Base-by-base conservation (phyloP, 2,797 vertebrate species). In the Eutrigla gurnardus region DNA sequence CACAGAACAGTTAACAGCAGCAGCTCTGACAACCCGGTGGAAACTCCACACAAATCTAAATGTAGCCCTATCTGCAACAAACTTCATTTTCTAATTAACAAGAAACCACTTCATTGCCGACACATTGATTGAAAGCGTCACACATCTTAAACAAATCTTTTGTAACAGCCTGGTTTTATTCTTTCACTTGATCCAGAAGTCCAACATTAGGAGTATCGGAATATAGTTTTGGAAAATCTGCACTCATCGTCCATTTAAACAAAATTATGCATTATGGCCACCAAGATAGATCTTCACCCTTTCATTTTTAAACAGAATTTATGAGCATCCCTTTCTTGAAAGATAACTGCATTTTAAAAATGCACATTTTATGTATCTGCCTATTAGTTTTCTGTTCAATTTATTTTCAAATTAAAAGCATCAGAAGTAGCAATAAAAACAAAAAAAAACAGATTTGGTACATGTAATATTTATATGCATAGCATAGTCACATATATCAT, bases 241-340 rank as follows among this genome's bases (percentile, higher is more conserved):
- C n/a, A 65, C n/a, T 8, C 36, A 18, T 40, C n/a, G 32, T 0
- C 0, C 46, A 49, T 49, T 49, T 49, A 49, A 49, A 49, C 17
- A 49, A 18, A 18, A 49, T n/a, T 18, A 25, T 25, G 25, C 46
- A 49, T 17, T 17, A 47, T 17, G 8, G 46, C 0, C 8, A 49
- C 2, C 46, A 49, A n/a, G 2, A 8, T 49, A 0, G 7, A 49
- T 49, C 17, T 49, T 49, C 46, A 0, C n/a, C 1, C 15, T 49
- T 49, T 8, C 17, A 49, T 17, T 49, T 49, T 25, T 25, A 25
- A 25, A 25, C 46, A 49, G 17, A n/a, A 47, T 47, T n/a, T 4
- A 47, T 47, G n/a, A 47, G n/a, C 46, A 47, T 47, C 46, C 46
- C 46, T 49, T 25, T 25, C 25, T 25, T 25, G 25, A 25, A 25